Evolutionary conservation across 2,888 invertebrate species (phyloP).

Genomic region (Acleris emargana): DNA sequence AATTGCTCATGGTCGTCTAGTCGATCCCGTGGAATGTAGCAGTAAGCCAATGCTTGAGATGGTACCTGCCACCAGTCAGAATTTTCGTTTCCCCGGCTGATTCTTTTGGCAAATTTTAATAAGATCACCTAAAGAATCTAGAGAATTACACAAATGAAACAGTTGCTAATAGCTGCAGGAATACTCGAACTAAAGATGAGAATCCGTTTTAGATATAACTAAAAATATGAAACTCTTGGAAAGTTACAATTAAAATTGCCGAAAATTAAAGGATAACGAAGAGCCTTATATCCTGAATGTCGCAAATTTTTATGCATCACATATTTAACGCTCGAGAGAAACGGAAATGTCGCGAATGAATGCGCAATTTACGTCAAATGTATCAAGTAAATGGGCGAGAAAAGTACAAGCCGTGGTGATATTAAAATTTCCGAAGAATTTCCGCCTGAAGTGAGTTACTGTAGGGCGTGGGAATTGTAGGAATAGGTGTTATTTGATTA

Average conservation of each 20-base stretch:
- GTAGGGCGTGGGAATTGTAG: conserved; percentile 28
- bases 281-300: neutral
- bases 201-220: too few relatives aligned
- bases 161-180: too few relatives aligned
- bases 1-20: too few relatives aligned
- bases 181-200: too few relatives aligned
- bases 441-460: conserved; percentile 40
- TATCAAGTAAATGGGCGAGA: conserved; percentile 60
- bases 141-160: too few relatives aligned
- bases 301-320: conserved; percentile 11
- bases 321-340: conserved; percentile 11
- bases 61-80: too few relatives aligned
- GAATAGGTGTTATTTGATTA: conserved; percentile 2
- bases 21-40: too few relatives aligned
- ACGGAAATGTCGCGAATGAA: conserved; percentile 31
- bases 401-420: conserved; percentile 53
- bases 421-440: conserved; percentile 55
- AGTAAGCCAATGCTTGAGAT: too few relatives aligned
- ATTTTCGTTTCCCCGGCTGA: too few relatives aligned
- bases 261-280: neutral
- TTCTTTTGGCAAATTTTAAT: too few relatives aligned
- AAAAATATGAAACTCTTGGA: too few relatives aligned
- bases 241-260: neutral
- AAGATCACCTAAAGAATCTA: too few relatives aligned
- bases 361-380: conserved; percentile 65